Base-by-base conservation (phyloP, 2,113 vertebrate species). In the Thalassoma bifasciatum region DNA sequence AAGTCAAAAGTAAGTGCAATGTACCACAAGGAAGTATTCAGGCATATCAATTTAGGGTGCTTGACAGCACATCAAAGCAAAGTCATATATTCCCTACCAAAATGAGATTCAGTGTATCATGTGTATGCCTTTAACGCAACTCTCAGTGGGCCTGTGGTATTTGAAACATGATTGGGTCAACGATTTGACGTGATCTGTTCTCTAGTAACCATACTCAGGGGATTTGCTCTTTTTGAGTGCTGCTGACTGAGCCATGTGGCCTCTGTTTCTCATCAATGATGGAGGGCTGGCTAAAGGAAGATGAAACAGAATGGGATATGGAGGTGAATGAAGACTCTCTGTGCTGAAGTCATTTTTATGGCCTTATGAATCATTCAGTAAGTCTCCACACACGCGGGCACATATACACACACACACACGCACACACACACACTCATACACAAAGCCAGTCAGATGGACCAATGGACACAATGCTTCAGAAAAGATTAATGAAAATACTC, bases 351-450 rank as follows among this genome's bases (percentile, higher is more conserved):
- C 82, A 66, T 89, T 84, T 77, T 77, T 75, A 77, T 62, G 81
- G 89, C 78, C 81, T 70, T 10, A 51, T 92, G 81, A 89, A 92
- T 93, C 84, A 93, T 93, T 89, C 83, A 93, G 24, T 3, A 7
- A 44, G 5, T 10, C 44, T 56, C 4, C 38, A n/a, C 65, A 59
- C 53, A 49, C 9, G 8, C 23, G 49, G 23, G 21, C 47, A 50
- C 11, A 58, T 36, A 53, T 71, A 40, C 66, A 65, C 24, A 60
- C 30, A 54, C n/a, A n/a, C 65, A 59, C 53, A 49, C 9, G 8
- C 23, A 53, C 21, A 17, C 47, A 50, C 11, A 58, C 36, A 53
- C 75, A 40, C 66, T 60, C 24, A 60, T 24, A 54, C n/a, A 60
- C 36, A 50, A 46, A 21, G 62, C 16, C 22, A 5, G 37, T 75